These are phyloP conservation scores for Idaea aversata DNA, from an alignment of 2,888 invertebrate genomes.

Conservation along the genomic window DNA sequence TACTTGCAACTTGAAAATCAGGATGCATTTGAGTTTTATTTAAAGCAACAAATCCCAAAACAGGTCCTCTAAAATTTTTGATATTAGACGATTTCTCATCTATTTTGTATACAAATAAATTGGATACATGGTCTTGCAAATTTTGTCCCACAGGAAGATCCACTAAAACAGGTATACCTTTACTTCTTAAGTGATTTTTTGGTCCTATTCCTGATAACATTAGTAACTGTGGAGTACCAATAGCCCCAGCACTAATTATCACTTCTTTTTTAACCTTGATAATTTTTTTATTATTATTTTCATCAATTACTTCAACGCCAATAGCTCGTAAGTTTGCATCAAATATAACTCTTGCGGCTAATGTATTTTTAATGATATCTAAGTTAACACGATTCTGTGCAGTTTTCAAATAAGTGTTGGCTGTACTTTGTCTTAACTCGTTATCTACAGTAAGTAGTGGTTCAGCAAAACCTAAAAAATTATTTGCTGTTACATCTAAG, in stretches of 20 bases:
- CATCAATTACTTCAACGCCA: conserved; percentile 53
- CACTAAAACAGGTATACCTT: conserved; percentile 46
- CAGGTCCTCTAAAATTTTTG: not conserved
- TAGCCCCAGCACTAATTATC: conserved; percentile 28
- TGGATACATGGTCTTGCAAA: conserved; percentile 64
- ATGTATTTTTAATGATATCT: conserved; percentile 56
- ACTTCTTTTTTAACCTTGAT: conserved; percentile 57
- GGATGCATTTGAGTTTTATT: conserved; percentile 73
- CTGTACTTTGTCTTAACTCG: conserved; percentile 64
- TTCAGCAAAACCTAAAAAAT: conserved; percentile 61
- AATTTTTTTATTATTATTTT: conserved; percentile 34
- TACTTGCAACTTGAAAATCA: conserved; percentile 44
- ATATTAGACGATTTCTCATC: conserved; percentile 33
- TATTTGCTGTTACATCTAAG: conserved; percentile 50
- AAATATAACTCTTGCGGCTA: conserved; percentile 67
- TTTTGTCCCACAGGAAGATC: conserved; percentile 67
- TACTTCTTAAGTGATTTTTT: conserved; percentile 47
- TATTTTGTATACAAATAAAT: conserved; percentile 38
- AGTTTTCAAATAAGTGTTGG: conserved; percentile 62
- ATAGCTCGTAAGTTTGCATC: conserved; percentile 58
- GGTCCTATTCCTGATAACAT: conserved; percentile 40
- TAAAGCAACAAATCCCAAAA: conserved; percentile 70
- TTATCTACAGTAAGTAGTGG: conserved; percentile 60
- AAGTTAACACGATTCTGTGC: conserved; percentile 43
- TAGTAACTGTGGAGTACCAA: too few relatives aligned